These are phyloP conservation scores for Synanthedon vespiformis DNA, from an alignment of 2,888 invertebrate species.

Conservation along the genomic window DNA sequence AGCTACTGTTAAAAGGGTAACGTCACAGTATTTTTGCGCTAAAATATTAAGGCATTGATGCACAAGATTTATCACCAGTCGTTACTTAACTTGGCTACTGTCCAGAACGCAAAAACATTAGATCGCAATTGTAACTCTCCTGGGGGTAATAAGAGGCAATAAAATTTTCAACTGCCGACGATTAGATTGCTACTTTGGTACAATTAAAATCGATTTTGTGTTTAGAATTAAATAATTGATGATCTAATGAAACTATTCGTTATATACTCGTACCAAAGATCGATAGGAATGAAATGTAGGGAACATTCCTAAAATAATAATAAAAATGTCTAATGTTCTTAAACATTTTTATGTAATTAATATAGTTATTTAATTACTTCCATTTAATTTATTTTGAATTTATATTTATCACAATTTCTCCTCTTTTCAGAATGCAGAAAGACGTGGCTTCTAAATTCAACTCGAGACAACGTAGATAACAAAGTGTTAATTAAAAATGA, in stretches of 20 bases:
- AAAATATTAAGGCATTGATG: not conserved
- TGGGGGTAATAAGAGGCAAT: not conserved
- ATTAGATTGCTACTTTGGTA: not conserved
- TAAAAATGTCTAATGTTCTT: too few relatives aligned
- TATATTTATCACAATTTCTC: constrained; percentile 6
- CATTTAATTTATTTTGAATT: not conserved
- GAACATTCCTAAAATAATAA: too few relatives aligned
- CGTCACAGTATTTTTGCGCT: not conserved
- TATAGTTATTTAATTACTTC: too few relatives aligned
- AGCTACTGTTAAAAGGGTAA: too few relatives aligned
- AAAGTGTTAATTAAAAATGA: constrained; percentile 35
- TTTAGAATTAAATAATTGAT: not conserved
- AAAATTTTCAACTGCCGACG: not conserved
- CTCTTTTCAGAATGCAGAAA: constrained; percentile 40
- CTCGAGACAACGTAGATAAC: constrained; percentile 28
- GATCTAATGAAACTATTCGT: too few relatives aligned
- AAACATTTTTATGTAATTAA: too few relatives aligned
- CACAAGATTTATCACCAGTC: not conserved
- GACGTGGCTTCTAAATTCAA: not conserved
- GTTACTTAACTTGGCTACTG: not conserved
- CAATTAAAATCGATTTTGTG: not conserved
- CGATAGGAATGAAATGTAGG: too few relatives aligned
- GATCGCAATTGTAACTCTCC: not conserved
- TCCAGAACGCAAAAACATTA: not conserved
- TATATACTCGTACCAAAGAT: too few relatives aligned